Evolutionary conservation across 53 echinoderm and acorn worm species (phyloP).

Genomic region (Paelopatides confundens): DNA sequence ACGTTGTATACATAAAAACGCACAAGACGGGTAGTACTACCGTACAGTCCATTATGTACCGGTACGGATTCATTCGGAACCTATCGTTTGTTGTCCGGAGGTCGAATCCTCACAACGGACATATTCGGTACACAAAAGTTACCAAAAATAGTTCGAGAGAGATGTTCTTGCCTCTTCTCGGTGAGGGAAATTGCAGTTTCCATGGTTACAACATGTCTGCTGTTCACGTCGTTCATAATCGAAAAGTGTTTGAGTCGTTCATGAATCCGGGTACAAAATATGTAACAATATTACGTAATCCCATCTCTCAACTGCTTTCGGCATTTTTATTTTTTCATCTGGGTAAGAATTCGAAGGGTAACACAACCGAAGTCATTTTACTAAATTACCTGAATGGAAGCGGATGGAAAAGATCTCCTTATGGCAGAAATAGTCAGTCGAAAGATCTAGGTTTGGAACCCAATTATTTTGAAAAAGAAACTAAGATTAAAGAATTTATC

Average conservation of each 20-base stretch:
- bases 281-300: constrained; percentile 11
- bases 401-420: not conserved
- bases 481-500: not conserved
- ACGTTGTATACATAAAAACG: no score
- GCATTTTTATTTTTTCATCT: constrained; percentile 3
- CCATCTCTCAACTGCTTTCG: not conserved
- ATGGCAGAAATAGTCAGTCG: not conserved
- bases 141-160: no score
- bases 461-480: not conserved
- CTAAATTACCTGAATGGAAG: not conserved
- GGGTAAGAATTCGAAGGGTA: not conserved
- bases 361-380: not conserved
- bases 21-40: no score
- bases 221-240: no score
- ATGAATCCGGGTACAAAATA: constrained; percentile 20
- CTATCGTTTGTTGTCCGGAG: no score
- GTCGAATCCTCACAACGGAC: no score
- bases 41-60: no score
- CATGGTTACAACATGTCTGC: constrained; percentile 6
- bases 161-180: no score
- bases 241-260: not conserved
- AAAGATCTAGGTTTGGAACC: not conserved
- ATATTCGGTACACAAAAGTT: no score
- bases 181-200: no score
- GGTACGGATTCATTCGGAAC: no score